These are phyloP conservation scores for Cotesia vestalis DNA, from an alignment of 1,140 invertebrate genomes.

Conservation along the genomic window DNA sequence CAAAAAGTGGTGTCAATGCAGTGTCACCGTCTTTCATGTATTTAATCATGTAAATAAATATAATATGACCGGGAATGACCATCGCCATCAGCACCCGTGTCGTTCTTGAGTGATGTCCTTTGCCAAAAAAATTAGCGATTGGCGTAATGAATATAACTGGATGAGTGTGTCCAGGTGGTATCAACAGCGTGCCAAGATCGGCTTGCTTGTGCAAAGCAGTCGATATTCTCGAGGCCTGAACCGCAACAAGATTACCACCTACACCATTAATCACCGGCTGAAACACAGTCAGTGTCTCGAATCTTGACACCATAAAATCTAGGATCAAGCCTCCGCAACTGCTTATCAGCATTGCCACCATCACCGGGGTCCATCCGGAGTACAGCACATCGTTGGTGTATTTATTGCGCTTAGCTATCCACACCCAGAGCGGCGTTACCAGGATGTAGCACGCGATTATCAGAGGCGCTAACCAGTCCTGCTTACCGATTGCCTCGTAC, in stretches of 20 bases:
- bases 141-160: conserved; percentile 74
- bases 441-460: conserved; percentile 73
- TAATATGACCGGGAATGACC: conserved; percentile 86
- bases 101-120: conserved; percentile 74
- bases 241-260: conserved; percentile 87
- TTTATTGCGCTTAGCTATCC: conserved; percentile 74
- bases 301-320: conserved; percentile 75
- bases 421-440: conserved; percentile 76
- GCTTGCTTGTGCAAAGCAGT: conserved; percentile 78
- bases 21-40: conserved; percentile 78
- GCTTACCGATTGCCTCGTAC: conserved; percentile 70
- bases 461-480: conserved; percentile 73
- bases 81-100: conserved; percentile 81
- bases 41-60: conserved; percentile 83
- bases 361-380: conserved; percentile 78
- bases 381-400: conserved; percentile 74
- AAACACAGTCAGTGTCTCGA: conserved; percentile 78
- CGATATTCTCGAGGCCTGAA: conserved; percentile 86
- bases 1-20: conserved; percentile 75
- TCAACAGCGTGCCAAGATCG: conserved; percentile 69
- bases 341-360: conserved; percentile 79
- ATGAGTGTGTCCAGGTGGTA: conserved; percentile 67
- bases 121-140: conserved; percentile 68
- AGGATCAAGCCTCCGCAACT: conserved; percentile 75
- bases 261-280: conserved; percentile 85